Conservation (phyloP, 1,140 invertebrate species). For the Drosophila sulfurigaster region DNA sequence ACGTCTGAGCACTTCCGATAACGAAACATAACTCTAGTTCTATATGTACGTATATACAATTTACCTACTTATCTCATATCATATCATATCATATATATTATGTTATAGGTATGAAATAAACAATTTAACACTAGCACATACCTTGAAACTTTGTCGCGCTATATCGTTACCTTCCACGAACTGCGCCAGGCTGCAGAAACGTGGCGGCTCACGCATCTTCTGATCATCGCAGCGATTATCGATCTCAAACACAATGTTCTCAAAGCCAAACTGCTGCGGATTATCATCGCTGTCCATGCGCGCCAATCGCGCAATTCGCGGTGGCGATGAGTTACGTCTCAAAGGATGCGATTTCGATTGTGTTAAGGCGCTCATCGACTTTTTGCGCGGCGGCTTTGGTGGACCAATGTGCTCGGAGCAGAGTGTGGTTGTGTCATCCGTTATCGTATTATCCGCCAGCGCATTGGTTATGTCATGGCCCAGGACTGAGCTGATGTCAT, state of each 20-base stretch:
- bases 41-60: constrained; percentile 42
- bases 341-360: constrained; percentile 77
- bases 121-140: constrained; percentile 52
- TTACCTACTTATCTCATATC: constrained; percentile 29
- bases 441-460: constrained; percentile 88
- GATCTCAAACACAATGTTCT: constrained; percentile 88
- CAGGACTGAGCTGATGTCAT: constrained; percentile 91
- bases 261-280: constrained; percentile 88
- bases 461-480: constrained; percentile 88
- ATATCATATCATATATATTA: background rate
- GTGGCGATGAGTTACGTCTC: constrained; percentile 85
- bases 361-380: constrained; percentile 61
- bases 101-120: background rate
- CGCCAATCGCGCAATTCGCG: constrained; percentile 51
- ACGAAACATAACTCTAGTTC: constrained; percentile 65
- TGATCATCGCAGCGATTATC: constrained; percentile 86
- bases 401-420: constrained; percentile 86
- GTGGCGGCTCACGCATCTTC: constrained; percentile 86
- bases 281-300: constrained; percentile 85
- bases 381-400: constrained; percentile 68
- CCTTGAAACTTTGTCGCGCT: constrained; percentile 90
- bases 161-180: constrained; percentile 93
- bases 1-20: constrained; percentile 63
- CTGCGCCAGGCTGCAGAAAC: constrained; percentile 90
- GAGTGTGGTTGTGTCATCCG: constrained; percentile 88